Evolutionary conservation across 1,140 invertebrate species (phyloP), one percentile per base, ranked within the genome.

Genomic region (Riptortus pedestris): DNA sequence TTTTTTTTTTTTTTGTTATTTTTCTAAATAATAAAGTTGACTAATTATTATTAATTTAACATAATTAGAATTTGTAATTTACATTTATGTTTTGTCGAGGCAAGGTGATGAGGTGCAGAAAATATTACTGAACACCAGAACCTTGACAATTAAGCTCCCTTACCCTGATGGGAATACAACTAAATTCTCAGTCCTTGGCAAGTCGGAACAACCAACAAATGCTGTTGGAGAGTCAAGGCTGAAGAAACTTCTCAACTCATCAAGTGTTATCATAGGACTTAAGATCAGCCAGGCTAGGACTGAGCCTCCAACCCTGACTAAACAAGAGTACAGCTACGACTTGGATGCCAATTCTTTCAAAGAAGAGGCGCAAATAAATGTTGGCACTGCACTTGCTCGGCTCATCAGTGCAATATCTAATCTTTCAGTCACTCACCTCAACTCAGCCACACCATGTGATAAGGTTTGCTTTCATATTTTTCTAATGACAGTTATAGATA

Each of bases 321-420:
- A 58, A 27, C 12, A 55, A 14, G 66, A 55, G n/a, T 48, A 38
- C 31, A 57, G 43, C 22, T 61, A 63, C 22, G 58, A 67, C 7
- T n/a, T 51, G 9, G n/a, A 28, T n/a, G 22, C 33, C 9, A 27
- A 58, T 18, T 28, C 45, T 4, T 43, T 59, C 27, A 60, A 38
- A 2, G 66, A 52, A 60, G 28, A 55, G 20, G 26, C 29, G 5
- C 31, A 47, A 43, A 22, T 59, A 14, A 69, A 67, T 43, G 29
- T 73, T 2, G 68, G 67, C 4, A 67, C 61, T 11, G 63, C 73
- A 0, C 20, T 73, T 24, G 66, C 63, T 1, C 71, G 66, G 61
- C 33, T 74, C 1, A 70, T 73, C 9, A 58, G 70, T 43, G 67
- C 68, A 9, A 45, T 74, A 2, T 55, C 51, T 55, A 24, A 24